phyloP scores from a whole-genome alignment of 2,113 vertebrate genomes.

The Pachyramphus minor region DNA sequence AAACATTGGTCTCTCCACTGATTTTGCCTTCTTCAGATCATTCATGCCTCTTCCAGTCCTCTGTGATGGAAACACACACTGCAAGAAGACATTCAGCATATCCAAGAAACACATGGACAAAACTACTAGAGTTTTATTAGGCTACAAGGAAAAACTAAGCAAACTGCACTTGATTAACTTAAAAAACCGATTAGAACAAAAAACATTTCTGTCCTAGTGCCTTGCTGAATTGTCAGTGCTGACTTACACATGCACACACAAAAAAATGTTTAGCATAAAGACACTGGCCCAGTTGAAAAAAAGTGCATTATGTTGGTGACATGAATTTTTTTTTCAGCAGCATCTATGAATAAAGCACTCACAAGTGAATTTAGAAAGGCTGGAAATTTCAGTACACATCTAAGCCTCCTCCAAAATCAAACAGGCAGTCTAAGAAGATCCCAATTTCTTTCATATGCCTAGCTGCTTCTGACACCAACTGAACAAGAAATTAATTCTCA shows the following conservation, averaged over 20 bases:
- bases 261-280: background rate
- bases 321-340: background rate
- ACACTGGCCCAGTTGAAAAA: background rate
- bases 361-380: background rate
- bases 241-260: background rate
- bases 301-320: background rate
- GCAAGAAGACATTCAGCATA: background rate
- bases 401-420: conserved; percentile 15
- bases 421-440: background rate
- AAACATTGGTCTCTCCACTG: background rate
- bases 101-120: background rate
- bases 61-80: background rate
- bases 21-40: background rate
- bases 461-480: conserved; percentile 1
- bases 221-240: background rate
- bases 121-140: background rate
- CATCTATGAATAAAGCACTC: background rate
- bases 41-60: background rate
- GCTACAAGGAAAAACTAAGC: background rate
- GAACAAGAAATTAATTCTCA: conserved; percentile 22
- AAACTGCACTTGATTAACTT: background rate
- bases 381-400: background rate
- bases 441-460: background rate
- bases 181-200: background rate
- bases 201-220: background rate